These are phyloP conservation scores for Saccostrea glomerata DNA, from an alignment of 1,140 invertebrate genomes.

Conservation along the genomic window DNA sequence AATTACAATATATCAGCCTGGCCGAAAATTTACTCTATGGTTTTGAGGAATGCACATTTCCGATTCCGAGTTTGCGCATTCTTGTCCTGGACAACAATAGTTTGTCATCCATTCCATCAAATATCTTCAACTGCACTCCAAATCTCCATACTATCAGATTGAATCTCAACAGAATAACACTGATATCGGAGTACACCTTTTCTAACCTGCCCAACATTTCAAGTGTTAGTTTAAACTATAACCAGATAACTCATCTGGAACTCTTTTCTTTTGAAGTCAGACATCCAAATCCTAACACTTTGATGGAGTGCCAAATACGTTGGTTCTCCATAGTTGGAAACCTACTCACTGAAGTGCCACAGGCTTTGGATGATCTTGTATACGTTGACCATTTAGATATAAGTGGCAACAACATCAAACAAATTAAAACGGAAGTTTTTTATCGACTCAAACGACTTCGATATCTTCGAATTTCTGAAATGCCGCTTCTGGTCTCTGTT, in stretches of 20 bases:
- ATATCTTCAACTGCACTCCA: constrained; percentile 8
- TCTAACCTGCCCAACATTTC: neutral
- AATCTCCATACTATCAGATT: neutral
- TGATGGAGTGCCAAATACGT: neutral
- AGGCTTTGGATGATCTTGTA: neutral
- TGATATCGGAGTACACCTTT: neutral
- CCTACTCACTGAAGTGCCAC: neutral
- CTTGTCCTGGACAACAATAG: neutral
- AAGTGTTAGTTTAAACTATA: neutral
- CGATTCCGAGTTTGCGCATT: neutral
- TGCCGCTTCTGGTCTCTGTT: neutral
- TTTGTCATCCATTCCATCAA: neutral
- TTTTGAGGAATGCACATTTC: neutral
- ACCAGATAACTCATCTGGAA: neutral
- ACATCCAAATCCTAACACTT: neutral
- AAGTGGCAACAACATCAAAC: neutral
- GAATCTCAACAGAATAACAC: neutral
- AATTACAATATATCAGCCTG: neutral
- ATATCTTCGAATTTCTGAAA: constrained; percentile 22
- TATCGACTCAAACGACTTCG: neutral
- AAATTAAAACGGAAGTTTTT: neutral
- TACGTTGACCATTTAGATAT: neutral
- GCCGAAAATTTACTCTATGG: neutral
- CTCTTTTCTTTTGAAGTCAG: neutral
- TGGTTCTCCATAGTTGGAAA: neutral